Base-by-base conservation (phyloP, 2,797 vertebrate genomes). In the Diplodus sargus region DNA sequence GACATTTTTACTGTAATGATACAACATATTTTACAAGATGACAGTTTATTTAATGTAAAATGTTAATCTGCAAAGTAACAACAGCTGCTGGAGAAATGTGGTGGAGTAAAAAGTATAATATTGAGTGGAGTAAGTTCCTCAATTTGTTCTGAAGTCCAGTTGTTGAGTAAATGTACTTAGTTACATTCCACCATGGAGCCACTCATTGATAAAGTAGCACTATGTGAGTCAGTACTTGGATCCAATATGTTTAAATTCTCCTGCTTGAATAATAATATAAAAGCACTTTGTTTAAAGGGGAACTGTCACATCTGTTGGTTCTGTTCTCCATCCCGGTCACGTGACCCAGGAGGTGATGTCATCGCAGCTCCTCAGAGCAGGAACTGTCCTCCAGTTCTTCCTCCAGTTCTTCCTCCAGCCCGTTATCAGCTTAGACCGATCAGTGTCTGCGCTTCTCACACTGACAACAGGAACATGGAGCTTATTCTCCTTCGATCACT, bases 321-420 rank as follows among this genome's bases (percentile, higher is more conserved):
- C 58, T 64, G 14, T 25, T 3, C 62, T 74, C 65, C 57, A 20
- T 18, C 67, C 73, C 59, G 79, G 49, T 76, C 87, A 88, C 79
- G 88, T 91, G 90, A 93, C 72, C 73, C 59, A 22, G 54, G 42
- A 63, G 76, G 71, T 92, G 93, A 93, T 83, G 89, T 93, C 86
- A 89, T 54, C 8, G 43, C 82, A 60, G 60, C 11, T n/a, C 49
- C 5, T 89, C 83, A 74, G 74, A 77, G 67, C 70, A 12, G 65
- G 23, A 61, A 59, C 68, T 85, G 86, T 86, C 69, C 47, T 65
- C 69, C 48, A 16, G 65, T 62, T 64, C 52, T 25, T 86, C 69
- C 47, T 65, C 69, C 48, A 16, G 65, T 62, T 64, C 52, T 25
- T 70, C 66, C 70, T 73, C 51, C 6, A 1, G 1, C 59, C 67